Evolutionary conservation across 2,888 invertebrate species (phyloP), one percentile per base, ranked within the genome.

Genomic region (Spisula subtruncata): DNA sequence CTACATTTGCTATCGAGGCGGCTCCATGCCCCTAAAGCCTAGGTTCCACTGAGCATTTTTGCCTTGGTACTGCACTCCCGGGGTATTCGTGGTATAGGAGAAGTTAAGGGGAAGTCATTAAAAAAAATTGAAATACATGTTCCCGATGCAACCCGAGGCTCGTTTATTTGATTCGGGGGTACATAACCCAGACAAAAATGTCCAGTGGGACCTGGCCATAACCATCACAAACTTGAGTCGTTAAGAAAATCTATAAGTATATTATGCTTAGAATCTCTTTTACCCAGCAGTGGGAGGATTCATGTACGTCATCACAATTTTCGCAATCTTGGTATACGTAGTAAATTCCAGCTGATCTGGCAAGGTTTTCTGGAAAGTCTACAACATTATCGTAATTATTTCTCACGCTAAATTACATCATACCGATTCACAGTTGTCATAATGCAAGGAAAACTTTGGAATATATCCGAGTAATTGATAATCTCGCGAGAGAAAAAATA

Each of bases 361-460:
- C 32, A 10, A 75, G 35, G 75, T 12, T 16, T 75, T 32, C 75
- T 32, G 25, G 75, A 75, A 75, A 16, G n/a, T 41, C 51, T 32
- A 20, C 18, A 48, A 14, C 66, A 84, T 84, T 84, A 84, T 84
- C 46, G 32, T 16, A 48, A 84, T 83, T 84, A 48, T 46, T 84
- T 84, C 84, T 84, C 84, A 84, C 84, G 84, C 32, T 75, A 48
- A 8, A 46, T 46, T 83, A 29, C 71, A 83, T 71, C 83, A 71
- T 25, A n/a, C 25, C 18, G 66, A 29, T 75, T 84, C 84, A 84
- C 20, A 41, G 18, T 84, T 84, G 84, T 84, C 48, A 75, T 84
- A 84, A 84, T 75, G 32, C 35, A 75, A 75, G 35, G 35, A 32
- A 32, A 35, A 75, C 35, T 32, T 75, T 12, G 6, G 35, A 75